A percentile compares a stretch with the other conserved stretches of the same genome.
Conservation (phyloP, 2,113 vertebrate species). For the Grantiella picta region DNA sequence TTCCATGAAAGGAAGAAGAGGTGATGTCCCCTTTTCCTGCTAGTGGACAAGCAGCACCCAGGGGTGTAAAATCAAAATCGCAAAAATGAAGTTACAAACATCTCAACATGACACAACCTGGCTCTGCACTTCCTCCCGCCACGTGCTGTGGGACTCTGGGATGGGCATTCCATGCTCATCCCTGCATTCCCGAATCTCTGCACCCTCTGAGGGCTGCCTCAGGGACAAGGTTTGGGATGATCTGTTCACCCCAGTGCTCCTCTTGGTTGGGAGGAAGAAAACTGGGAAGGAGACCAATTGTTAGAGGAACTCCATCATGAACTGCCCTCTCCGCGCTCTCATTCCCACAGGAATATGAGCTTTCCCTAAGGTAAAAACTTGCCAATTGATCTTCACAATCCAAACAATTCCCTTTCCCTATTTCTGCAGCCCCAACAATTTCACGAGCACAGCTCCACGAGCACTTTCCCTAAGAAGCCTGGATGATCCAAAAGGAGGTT, state of each 20-base stretch:
- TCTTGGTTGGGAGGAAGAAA: not conserved
- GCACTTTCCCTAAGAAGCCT: not conserved
- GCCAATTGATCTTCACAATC: not conserved
- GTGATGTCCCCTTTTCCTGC: not conserved
- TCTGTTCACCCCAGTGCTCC: not conserved
- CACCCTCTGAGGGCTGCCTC: not conserved
- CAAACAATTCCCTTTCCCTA: rapidly evolving
- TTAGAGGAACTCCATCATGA: rapidly evolving
- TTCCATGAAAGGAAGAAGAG: not conserved
- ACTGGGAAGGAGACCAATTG: not conserved
- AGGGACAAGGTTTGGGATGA: not conserved
- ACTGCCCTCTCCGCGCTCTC: not conserved
- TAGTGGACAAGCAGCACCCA: not conserved
- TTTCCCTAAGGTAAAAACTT: not conserved
- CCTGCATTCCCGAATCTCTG: not conserved
- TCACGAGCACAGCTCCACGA: rapidly evolving
- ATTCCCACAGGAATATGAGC: not conserved
- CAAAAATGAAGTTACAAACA: not conserved
- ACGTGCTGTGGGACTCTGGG: not conserved
- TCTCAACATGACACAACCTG: rapidly evolving
- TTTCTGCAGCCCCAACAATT: not conserved
- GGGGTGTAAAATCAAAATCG: not conserved
- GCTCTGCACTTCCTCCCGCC: rapidly evolving
- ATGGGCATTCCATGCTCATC: rapidly evolving
- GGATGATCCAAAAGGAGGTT: not conserved